Evolutionary conservation across 53 echinoderm and acorn worm species (phyloP).

Genomic region (Henricia sp.): DNA sequence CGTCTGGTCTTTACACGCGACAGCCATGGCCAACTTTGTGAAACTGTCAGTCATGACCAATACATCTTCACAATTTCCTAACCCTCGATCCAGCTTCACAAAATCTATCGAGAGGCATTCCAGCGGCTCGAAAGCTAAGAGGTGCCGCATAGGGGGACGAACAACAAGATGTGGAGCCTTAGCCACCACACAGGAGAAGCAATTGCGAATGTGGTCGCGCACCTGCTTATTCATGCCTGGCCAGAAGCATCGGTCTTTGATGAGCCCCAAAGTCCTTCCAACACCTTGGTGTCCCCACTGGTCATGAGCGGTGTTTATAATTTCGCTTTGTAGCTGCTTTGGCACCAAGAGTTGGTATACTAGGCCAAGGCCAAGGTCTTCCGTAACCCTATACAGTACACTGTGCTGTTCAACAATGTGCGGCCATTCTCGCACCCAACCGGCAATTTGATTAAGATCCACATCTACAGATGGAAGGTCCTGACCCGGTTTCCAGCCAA

Average conservation of each 20-base stretch:
- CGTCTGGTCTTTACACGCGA: constrained; percentile 66
- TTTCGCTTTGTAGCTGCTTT: neutral
- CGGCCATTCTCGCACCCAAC: neutral
- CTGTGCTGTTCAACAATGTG: neutral
- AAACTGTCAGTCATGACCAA: constrained; percentile 69
- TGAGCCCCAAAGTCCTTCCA: constrained; percentile 40
- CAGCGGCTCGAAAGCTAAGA: constrained; percentile 65
- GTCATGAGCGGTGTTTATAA: constrained; percentile 41
- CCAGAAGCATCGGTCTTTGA: constrained; percentile 63
- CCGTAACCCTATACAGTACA: neutral
- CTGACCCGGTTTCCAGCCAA: neutral
- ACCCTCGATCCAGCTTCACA: constrained; percentile 70
- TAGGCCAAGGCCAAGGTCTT: neutral
- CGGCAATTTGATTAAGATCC: neutral
- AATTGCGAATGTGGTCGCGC: constrained; percentile 37
- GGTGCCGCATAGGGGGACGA: constrained; percentile 63
- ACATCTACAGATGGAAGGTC: neutral
- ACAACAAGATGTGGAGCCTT: constrained; percentile 54
- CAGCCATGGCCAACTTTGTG: constrained; percentile 71
- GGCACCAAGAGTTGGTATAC: constrained; percentile 42
- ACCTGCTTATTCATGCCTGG: constrained; percentile 64
- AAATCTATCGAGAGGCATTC: constrained; percentile 73
- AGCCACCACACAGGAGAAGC: constrained; percentile 56
- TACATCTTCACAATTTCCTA: constrained; percentile 65
- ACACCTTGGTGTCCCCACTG: constrained; percentile 65